Evolutionary conservation across 37 sponge, comb jelly and placozoan genomes (phyloP).

Genomic region (Chondrilla cf. caribensis): DNA sequence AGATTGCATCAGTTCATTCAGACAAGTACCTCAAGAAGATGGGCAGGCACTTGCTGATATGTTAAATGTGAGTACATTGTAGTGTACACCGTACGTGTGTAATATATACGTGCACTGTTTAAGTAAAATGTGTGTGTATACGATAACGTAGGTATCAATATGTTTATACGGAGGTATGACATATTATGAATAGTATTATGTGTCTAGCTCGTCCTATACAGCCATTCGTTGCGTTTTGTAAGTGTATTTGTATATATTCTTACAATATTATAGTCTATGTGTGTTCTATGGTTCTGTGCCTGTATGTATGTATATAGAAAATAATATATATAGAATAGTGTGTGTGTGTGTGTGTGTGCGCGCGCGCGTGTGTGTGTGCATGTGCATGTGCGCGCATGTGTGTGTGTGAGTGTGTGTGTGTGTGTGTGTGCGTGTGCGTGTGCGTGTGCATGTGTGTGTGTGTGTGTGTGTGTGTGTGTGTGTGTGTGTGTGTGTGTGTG

Average conservation of each 20-base stretch:
- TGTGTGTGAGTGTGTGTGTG: not conserved
- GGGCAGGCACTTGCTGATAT: constrained; percentile 19
- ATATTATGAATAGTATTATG: too few relatives aligned
- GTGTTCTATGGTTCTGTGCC: too few relatives aligned
- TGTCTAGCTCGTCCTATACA: too few relatives aligned
- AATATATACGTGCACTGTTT: too few relatives aligned
- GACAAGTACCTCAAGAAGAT: constrained; percentile 11
- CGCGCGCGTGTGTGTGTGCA: not conserved
- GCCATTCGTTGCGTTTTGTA: too few relatives aligned
- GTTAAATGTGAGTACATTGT: constrained; percentile 17
- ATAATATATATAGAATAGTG: not conserved
- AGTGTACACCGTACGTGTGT: too few relatives aligned
- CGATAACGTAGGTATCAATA: too few relatives aligned
- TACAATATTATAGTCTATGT: too few relatives aligned
- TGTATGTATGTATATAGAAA: not conserved
- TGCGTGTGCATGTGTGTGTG: constrained; percentile 12
- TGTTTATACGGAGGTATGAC: too few relatives aligned
- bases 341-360: constrained; percentile 15
- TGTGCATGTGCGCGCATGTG: constrained; percentile 1
- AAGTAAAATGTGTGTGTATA: too few relatives aligned
- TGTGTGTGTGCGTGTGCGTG: not conserved
- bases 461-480: constrained; percentile 44
- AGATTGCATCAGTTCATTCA: constrained; percentile 15
- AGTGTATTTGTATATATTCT: too few relatives aligned
- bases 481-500: constrained; percentile 41